Evolutionary conservation across 1,140 invertebrate genomes (phyloP), one percentile per base, ranked within the genome.

Genomic region (Dufourea novaeangliae): DNA sequence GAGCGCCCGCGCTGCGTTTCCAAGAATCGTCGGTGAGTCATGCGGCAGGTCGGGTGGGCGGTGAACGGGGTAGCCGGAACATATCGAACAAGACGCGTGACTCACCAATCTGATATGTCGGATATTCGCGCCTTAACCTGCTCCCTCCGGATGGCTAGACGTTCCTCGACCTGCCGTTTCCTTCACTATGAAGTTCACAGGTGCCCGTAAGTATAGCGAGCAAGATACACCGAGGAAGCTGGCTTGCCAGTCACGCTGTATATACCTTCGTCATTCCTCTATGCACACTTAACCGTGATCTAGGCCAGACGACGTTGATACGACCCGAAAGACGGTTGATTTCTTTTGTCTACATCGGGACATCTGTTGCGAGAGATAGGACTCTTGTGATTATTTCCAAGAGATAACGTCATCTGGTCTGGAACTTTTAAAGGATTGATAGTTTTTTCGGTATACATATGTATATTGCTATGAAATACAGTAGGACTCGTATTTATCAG

Each of bases 21-120:
- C 70, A 72, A 86, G 84, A 86, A 86, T 81, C 67, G 63, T 57
- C 54, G 70, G 64, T 86, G 85, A 86, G 70, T 86, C 85, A 86
- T 46, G 7, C 54, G 25, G 52, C 17, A 20, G 54, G 78, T 80
- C 78, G 80, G 75, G 85, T 86, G 70, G 85, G 85, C 80, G 78
- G 74, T 68, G 78, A 86, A 86, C 71, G 75, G 84, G 77, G 85
- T 86, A 86, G 80, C 80, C 80, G 84, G 85, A 86, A 86, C 85
- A 78, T 80, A 86, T 86, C 85, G 72, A 78, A 81, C 84, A 69
- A 86, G 80, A 85, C 57, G 61, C 64, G 59, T 86, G 85, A 86
- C 84, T 86, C 85, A 86, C 57, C 84, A 77, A 86, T 77, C 83
- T 83, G 79, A 85, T 85, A 86, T 86, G 84, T 83, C 12, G 63